Conservation (phyloP, 2,888 invertebrate species). For the Chrysomela aeneicollis region DNA sequence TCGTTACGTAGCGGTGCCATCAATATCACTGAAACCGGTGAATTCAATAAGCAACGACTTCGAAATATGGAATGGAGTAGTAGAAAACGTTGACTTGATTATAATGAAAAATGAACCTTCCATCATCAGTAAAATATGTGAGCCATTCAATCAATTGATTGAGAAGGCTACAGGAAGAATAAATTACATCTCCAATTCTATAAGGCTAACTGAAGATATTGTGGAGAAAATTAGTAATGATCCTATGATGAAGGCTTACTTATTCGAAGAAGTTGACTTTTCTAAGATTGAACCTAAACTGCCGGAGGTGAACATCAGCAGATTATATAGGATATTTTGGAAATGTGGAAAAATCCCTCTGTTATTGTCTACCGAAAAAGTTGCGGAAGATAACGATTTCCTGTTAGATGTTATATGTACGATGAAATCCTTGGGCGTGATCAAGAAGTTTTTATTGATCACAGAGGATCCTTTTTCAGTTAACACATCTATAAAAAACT, state of each 20-base stretch:
- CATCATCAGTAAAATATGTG: constrained; percentile 32
- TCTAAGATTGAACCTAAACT: constrained; percentile 28
- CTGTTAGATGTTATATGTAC: constrained; percentile 39
- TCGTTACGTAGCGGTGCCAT: constrained; percentile 31
- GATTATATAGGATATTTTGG: constrained; percentile 44
- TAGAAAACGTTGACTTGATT: constrained; percentile 40
- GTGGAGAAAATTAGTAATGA: constrained; percentile 22
- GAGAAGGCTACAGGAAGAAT: constrained; percentile 26
- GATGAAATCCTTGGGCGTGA: constrained; percentile 40
- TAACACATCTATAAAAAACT: constrained; percentile 23
- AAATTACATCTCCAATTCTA: constrained; percentile 28
- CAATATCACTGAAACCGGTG: constrained; percentile 12
- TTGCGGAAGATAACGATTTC: constrained; percentile 35
- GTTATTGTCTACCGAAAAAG: constrained; percentile 33
- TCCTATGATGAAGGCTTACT: constrained; percentile 34
- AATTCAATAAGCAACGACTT: constrained; percentile 28
- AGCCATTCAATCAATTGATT: constrained; percentile 35
- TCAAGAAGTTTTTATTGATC: constrained; percentile 41
- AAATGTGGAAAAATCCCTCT: constrained; percentile 43
- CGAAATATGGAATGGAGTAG: constrained; percentile 39
- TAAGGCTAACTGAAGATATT: constrained; percentile 23
- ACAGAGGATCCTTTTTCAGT: constrained; percentile 32
- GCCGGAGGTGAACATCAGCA: constrained; percentile 24
- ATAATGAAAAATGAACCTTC: constrained; percentile 35
- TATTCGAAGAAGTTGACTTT: constrained; percentile 41